These are phyloP conservation scores for Paraescarpia echinospica DNA, from an alignment of 1,140 invertebrate species.

Conservation along the genomic window DNA sequence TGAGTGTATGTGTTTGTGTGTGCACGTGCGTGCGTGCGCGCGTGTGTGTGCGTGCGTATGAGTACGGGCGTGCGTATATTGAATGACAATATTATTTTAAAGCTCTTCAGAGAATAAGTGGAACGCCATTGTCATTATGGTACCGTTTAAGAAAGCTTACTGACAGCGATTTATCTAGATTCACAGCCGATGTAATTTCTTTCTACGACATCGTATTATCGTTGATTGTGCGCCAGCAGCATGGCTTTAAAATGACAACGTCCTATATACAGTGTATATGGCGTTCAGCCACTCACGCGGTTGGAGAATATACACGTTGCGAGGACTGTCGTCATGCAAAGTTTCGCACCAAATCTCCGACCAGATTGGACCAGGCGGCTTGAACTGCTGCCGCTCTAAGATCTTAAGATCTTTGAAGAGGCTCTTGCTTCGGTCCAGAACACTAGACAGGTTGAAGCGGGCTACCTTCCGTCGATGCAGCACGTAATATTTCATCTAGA, in stretches of 20 bases:
- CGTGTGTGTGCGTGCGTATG: background rate
- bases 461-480: background rate
- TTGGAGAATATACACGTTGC: background rate
- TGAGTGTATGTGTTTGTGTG: too few relatives aligned
- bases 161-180: too few relatives aligned
- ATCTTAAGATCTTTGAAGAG: background rate
- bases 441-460: background rate
- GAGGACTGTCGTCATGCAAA: background rate
- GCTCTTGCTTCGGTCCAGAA: background rate
- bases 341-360: background rate
- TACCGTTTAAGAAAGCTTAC: too few relatives aligned
- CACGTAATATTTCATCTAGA: background rate
- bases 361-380: background rate
- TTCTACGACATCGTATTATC: too few relatives aligned
- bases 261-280: background rate
- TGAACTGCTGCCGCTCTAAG: background rate
- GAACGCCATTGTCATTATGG: too few relatives aligned
- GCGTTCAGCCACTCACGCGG: background rate
- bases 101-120: too few relatives aligned
- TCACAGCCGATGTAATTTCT: too few relatives aligned
- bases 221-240: background rate
- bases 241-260: background rate
- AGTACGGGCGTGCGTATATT: background rate
- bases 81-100: too few relatives aligned
- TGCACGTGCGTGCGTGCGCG: too few relatives aligned